Evolutionary conservation across 2,888 invertebrate species (phyloP).

Genomic region (Papilio elwesi): DNA sequence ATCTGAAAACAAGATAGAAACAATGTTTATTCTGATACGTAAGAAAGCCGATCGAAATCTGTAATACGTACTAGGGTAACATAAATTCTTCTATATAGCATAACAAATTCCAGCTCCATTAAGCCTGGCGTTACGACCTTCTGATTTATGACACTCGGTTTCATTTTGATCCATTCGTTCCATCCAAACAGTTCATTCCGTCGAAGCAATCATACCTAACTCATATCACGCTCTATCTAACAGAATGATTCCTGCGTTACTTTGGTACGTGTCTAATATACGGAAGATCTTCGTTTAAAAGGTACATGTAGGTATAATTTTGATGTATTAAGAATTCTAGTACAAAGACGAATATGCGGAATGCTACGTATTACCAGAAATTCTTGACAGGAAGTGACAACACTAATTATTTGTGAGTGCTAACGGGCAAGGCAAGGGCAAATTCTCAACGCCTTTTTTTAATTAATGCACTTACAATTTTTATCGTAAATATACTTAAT

Average conservation of each 20-base stretch:
- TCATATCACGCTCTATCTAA: slow-evolving; percentile 43
- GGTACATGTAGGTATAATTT: neutral
- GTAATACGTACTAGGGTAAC: slow-evolving; percentile 28
- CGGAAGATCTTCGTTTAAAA: slow-evolving; percentile 10
- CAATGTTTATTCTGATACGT: slow-evolving; percentile 1
- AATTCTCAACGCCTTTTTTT: no score
- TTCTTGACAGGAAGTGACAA: no score
- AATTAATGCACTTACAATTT: no score
- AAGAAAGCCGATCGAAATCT: neutral
- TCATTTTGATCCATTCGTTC: slow-evolving; percentile 42
- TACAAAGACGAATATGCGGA: no score
- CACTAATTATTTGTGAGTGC: no score
- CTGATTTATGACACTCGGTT: slow-evolving; percentile 40
- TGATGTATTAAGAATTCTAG: neutral
- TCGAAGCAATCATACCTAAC: slow-evolving; percentile 41
- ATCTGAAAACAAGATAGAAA: neutral
- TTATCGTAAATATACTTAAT: neutral
- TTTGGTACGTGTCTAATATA: slow-evolving; percentile 41
- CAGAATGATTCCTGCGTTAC: slow-evolving; percentile 44
- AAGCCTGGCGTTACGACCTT: slow-evolving; percentile 36
- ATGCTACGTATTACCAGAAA: no score
- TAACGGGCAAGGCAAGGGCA: no score
- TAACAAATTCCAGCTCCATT: slow-evolving; percentile 37
- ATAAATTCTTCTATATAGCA: slow-evolving; percentile 28
- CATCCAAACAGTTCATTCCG: slow-evolving; percentile 41